Evolutionary conservation across 2,888 invertebrate species (phyloP), one percentile per base, ranked within the genome.

Genomic region (Melinaea menophilus): DNA sequence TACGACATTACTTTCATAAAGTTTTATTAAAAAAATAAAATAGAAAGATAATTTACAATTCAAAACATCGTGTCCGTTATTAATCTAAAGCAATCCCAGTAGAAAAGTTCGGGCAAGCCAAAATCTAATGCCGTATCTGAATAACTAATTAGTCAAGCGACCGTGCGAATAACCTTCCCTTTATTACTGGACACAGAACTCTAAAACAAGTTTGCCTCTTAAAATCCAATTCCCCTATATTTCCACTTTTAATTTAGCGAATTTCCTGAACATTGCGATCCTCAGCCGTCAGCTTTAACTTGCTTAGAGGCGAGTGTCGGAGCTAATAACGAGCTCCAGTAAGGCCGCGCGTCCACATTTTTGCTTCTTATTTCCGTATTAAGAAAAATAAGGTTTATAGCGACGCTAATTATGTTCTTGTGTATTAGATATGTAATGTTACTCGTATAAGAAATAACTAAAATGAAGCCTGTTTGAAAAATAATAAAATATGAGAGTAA

Each of bases 241-340:
- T 69, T 69, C 69, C 69, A 69, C 62, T 71, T 71, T 71, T 72
- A 68, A 74, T 71, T 72, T 64, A 68, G 66, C 62, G 61, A 69
- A 72, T 66, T 70, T 68, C 67, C 62, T 37, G 58, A 65, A 69
- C 63, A 66, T 51, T 60, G 37, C 62, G 63, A 65, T 63, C 59
- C 65, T 62, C 68, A 68, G 59, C 63, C 41, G 41, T 41, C 57
- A 61, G 63, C 59, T 70, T 69, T 73, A 72, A 73, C 65, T 69
- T 68, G 65, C 67, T 71, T 72, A 65, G 66, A 59, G 63, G 60
- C 64, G 66, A 71, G 65, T 71, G 71, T 69, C 72, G 66, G 61
- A 54, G 67, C 62, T 65, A 69, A 69, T 69, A 68, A 70, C 66
- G 62, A 70, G 61, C 63, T 63, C 59, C 22, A 51, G 31, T 31